Percentiles rank a stretch among this genome's conserved stretches.
Conservation (phyloP, 2,797 vertebrate species). For the Silurus aristotelis region DNA sequence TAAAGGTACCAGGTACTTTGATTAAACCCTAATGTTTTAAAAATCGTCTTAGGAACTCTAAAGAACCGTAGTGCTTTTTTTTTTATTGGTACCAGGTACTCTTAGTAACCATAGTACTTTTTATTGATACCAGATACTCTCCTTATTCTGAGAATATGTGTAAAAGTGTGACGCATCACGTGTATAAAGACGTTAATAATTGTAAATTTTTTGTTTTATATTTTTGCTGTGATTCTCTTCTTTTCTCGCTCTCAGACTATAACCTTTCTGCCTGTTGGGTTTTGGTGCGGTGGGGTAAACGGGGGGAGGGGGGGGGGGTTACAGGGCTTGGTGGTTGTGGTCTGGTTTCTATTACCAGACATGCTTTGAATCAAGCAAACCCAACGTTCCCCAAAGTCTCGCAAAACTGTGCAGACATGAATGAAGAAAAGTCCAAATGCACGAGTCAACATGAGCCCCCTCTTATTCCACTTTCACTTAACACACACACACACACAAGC, state of each 20-base stretch:
- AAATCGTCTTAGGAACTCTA: too few relatives aligned
- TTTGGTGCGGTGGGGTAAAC: neutral
- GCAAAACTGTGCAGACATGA: conserved; percentile 45
- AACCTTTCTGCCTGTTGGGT: conserved; percentile 55
- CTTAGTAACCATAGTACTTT: too few relatives aligned
- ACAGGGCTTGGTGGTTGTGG: conserved; percentile 51
- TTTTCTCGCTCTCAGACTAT: conserved; percentile 33
- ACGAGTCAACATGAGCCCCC: conserved; percentile 42
- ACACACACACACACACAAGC: conserved; percentile 30
- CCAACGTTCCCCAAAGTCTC: conserved; percentile 56
- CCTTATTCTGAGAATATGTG: too few relatives aligned
- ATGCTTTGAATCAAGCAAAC: conserved; percentile 71
- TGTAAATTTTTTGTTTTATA: neutral
- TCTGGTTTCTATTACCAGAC: conserved; percentile 77
- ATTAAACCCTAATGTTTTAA: neutral
- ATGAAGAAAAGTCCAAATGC: conserved; percentile 45
- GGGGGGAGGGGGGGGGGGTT: conserved; percentile 37
- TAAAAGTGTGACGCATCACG: neutral
- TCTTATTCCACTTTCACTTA: conserved; percentile 38
- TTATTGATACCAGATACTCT: too few relatives aligned
- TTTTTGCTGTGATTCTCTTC: neutral
- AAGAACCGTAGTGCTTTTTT: neutral
- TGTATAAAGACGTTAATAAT: too few relatives aligned
- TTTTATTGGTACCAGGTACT: neutral
- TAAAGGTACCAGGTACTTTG: neutral